Evolutionary conservation across 2,113 vertebrate species (phyloP).

Genomic region (Petaurus breviceps): DNA sequence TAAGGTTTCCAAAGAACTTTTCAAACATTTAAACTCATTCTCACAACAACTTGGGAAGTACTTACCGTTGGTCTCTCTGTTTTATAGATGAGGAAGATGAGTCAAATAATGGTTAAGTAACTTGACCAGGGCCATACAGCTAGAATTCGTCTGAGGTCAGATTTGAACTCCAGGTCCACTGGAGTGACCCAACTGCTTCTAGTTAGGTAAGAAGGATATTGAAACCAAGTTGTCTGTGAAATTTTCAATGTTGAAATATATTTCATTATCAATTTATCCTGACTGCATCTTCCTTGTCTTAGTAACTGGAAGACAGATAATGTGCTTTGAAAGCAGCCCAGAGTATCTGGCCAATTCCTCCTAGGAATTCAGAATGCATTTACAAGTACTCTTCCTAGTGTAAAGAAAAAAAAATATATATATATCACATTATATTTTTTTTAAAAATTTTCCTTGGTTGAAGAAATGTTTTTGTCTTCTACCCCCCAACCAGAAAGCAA

Average conservation of each 20-base stretch:
- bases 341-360: not conserved
- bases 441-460: too few relatives aligned
- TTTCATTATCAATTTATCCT: not conserved
- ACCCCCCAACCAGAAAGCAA: not conserved
- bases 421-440: too few relatives aligned
- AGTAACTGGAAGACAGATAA: not conserved
- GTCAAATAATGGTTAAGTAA: not conserved
- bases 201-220: not conserved
- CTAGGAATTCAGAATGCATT: not conserved
- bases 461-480: too few relatives aligned
- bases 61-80: not conserved
- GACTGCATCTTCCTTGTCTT: not conserved
- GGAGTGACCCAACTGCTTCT: not conserved
- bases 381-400: too few relatives aligned
- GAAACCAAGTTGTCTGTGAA: not conserved
- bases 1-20: not conserved
- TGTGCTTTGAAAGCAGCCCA: not conserved
- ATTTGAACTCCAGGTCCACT: not conserved
- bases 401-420: too few relatives aligned
- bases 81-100: not conserved
- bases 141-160: not conserved
- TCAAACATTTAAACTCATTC: not conserved
- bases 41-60: not conserved
- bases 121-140: not conserved
- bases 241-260: not conserved